Evolutionary conservation across 1,140 invertebrate genomes (phyloP), one percentile per base, ranked within the genome.

Genomic region (Drosophila setifemur): DNA sequence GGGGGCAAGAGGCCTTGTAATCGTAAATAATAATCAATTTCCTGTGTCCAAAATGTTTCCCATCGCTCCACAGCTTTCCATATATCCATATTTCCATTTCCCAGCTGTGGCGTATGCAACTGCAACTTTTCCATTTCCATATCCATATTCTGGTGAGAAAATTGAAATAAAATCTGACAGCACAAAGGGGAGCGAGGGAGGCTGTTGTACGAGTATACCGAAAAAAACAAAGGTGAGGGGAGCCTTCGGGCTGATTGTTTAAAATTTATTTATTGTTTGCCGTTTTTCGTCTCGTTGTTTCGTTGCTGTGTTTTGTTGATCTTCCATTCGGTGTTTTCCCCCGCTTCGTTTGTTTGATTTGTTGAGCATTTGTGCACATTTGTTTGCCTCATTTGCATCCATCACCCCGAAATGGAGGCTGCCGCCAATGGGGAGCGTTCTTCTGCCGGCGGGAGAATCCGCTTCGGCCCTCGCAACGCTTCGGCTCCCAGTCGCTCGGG

Each of bases 11-110:
- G 63, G 44, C 21, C 45, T 54, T 61, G 82, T 64, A 86, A 87
- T 86, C 81, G 87, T 86, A 86, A 86, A 86, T 86, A 86, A 86
- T 86, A 86, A 86, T 86, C 81, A 76, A 86, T 86, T 86, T 86
- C 81, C 81, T 86, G 81, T 76, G 50, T 42, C 52, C 48, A 73
- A 76, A 76, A 73, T 81, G 81, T 86, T 86, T 86, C 81, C 72
- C 81, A 86, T 86, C 82, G 81, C 72, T 79, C 55, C 60, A 33
- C 75, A 81, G 52, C 49, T 75, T 75, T 67, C 25, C 42, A 33
- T 14, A 37, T 67, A 66, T 64, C 44, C 43, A 49, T n/a, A n/a
- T 48, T 49, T 9, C 23, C 66, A 52, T 60, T 75, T 29, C 48
- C 67, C 58, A 67, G 45, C 44, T 64, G 57, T 7, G 58, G 39